Conservation (phyloP, 2,888 invertebrate genomes). For the Macrophya annulata region DNA sequence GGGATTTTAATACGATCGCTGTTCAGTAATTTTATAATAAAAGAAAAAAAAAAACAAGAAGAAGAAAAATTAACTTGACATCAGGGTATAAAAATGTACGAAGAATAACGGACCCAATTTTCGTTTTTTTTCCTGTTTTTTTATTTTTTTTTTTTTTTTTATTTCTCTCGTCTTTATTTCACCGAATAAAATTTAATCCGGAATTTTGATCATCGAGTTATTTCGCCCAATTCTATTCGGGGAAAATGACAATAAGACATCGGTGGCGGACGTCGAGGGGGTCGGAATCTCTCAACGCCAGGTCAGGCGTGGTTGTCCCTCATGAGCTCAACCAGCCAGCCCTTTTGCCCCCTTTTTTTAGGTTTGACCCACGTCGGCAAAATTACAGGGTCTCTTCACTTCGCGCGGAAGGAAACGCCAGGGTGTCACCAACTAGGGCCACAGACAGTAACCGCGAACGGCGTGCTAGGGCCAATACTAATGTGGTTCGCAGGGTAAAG, state of each 20-base stretch:
- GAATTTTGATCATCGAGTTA: background rate
- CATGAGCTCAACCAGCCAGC: conserved; percentile 27
- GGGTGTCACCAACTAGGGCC: conserved; percentile 68
- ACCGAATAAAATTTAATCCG: background rate
- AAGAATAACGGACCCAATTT: background rate
- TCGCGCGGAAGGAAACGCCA: conserved; percentile 74
- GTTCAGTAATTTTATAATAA: background rate
- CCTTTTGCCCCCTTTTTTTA: conserved; percentile 66
- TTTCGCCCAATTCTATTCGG: background rate
- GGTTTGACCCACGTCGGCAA: conserved; percentile 74
- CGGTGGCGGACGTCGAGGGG: background rate
- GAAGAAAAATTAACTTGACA: no score
- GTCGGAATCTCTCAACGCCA: background rate
- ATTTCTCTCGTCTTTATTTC: no score
- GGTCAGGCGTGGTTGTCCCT: conserved; percentile 46
- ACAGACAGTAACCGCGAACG: conserved; percentile 57
- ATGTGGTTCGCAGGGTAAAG: conserved; percentile 44
- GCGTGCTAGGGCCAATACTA: conserved; percentile 49
- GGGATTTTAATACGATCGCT: background rate
- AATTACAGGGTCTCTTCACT: conserved; percentile 76
- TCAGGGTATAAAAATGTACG: background rate
- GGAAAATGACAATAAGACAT: conserved; percentile 29
- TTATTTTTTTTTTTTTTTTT: no score
- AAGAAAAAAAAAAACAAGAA: background rate
- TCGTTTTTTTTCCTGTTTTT: background rate